These are phyloP conservation scores for Scotopteryx bipunctaria DNA, from an alignment of 2,888 invertebrate species.

Conservation along the genomic window DNA sequence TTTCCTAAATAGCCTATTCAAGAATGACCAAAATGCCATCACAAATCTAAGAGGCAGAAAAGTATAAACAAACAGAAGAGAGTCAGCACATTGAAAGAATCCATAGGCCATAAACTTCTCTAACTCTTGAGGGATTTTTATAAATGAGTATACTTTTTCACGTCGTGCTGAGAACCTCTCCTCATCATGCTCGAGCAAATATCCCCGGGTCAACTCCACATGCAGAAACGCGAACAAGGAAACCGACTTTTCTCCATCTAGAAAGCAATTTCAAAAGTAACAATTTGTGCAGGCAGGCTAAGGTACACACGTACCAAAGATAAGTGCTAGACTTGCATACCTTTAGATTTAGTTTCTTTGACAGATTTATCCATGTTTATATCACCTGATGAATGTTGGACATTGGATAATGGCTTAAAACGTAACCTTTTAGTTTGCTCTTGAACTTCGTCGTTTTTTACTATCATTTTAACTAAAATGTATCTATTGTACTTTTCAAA, in stretches of 20 bases:
- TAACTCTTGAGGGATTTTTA: conserved; percentile 96
- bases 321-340: conserved; percentile 40
- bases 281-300: neutral
- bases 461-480: conserved; percentile 47
- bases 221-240: conserved; percentile 88
- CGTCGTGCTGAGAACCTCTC: conserved; percentile 96
- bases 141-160: conserved; percentile 98
- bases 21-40: conserved; percentile 92
- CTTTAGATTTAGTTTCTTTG: conserved; percentile 66
- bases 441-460: conserved; percentile 68
- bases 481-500: neutral
- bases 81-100: conserved; percentile 97
- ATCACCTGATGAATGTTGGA: conserved; percentile 64
- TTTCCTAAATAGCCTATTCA: conserved; percentile 88
- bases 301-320: neutral
- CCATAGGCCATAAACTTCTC: conserved; percentile 97
- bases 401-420: conserved; percentile 66
- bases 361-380: conserved; percentile 57
- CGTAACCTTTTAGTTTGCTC: conserved; percentile 76
- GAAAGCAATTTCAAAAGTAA: conserved; percentile 33
- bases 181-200: conserved; percentile 97
- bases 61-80: conserved; percentile 98
- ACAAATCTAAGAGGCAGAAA: conserved; percentile 97
- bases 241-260: conserved; percentile 69
- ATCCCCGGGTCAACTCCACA: conserved; percentile 95